Evolutionary conservation across 2,888 invertebrate species (phyloP), one percentile per base, ranked within the genome.

Genomic region (Thecophora atra): DNA sequence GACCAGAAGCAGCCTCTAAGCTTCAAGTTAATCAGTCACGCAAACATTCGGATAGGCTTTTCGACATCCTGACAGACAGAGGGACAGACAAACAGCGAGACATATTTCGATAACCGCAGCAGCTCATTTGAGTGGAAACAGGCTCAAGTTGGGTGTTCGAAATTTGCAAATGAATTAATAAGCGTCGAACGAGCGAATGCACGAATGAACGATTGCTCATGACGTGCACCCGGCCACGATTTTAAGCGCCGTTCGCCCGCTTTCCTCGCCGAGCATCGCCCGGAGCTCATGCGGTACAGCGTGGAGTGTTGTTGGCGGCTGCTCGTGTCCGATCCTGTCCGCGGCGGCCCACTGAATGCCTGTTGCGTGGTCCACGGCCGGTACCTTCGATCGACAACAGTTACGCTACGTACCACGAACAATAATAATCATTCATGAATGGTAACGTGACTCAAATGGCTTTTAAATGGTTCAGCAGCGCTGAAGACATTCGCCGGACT

Each of bases 141-240:
- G 24, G 44, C 56, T 19, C 24, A 24, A 56, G 56, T 44, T 30
- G 58, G 58, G 67, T 56, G 56, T 63, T 70, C 62, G 63, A n/a
- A n/a, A 17, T 62, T 70, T 24, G 63, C 70, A 70, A 70, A 63
- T 70, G 70, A 70, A 63, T 70, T 63, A 70, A 70, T 70, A 63
- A 70, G 64, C 17, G 17, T 47, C 64, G 19, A n/a, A 30, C 7
- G 44, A 56, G 24, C 26, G 30, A 30, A 30, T 21, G n/a, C 13
- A 54, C 54, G 54, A 21, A 54, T n/a, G 21, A 54, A 37, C 37
- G 21, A 54, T 19, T 21, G 24, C 21, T 54, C 54, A 54, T 24
- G 54, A 21, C 19, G 54, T 19, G 2, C 54, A 21, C 54, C 54
- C 30, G 30, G 54, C 54, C 24, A 21, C 24, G 8, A 3, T 54